phyloP scores from a whole-genome alignment of 92 coral and sea anemone genomes.

The Porites lobata region DNA sequence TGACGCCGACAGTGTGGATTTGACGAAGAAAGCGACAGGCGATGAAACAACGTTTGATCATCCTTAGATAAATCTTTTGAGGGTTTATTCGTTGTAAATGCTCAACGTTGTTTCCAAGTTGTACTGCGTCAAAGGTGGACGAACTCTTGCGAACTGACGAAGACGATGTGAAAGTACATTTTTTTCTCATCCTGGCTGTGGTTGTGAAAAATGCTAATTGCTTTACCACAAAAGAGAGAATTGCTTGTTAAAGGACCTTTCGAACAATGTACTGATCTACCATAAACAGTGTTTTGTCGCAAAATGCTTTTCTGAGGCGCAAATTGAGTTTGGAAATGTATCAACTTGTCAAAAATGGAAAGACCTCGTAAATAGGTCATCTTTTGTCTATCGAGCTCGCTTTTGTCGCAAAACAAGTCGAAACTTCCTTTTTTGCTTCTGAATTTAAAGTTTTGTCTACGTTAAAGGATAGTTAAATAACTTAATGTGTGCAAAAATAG shows the following conservation, averaged over 20 bases:
- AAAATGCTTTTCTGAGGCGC: neutral
- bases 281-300: neutral
- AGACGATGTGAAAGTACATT: neutral
- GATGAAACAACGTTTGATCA: neutral
- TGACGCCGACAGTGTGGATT: neutral
- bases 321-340: neutral
- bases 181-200: neutral
- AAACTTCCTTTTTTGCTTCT: no score
- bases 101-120: no score
- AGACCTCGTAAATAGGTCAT: no score
- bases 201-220: slow-evolving; percentile 11
- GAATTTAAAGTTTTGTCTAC: no score
- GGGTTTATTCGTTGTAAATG: no score
- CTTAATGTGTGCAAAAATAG: no score
- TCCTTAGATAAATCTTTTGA: neutral
- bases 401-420: no score
- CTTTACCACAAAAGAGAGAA: neutral
- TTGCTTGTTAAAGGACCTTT: neutral
- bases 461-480: no score
- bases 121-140: no score
- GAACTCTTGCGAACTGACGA: neutral
- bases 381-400: no score
- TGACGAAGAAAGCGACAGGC: neutral
- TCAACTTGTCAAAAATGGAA: no score
- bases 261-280: neutral